phyloP scores from a whole-genome alignment of 2,113 vertebrate species.

The Carlito syrichta region DNA sequence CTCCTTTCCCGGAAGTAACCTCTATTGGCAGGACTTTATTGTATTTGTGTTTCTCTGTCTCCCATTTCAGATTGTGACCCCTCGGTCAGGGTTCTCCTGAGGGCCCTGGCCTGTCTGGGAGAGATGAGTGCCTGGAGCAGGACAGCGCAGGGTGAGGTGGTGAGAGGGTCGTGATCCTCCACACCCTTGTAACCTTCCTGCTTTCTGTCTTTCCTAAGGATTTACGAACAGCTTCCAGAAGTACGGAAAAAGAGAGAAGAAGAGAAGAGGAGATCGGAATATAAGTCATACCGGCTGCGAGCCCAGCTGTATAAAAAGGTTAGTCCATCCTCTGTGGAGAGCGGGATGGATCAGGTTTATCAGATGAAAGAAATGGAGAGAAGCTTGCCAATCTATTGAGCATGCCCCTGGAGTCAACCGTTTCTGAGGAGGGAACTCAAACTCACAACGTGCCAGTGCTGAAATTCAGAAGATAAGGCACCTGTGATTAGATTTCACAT shows the following conservation, averaged over 20 bases:
- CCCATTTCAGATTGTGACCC: background rate
- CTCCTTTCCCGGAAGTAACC: background rate
- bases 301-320: slow-evolving; percentile 93
- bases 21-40: background rate
- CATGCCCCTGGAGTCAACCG: background rate
- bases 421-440: background rate
- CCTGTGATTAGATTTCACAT: background rate
- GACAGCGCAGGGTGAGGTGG: background rate
- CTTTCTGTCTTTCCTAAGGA: slow-evolving; percentile 79
- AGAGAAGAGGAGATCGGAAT: slow-evolving; percentile 87
- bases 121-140: background rate
- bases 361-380: background rate
- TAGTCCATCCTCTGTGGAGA: background rate
- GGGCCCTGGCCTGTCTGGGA: background rate
- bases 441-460: background rate
- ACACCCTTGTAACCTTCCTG: background rate
- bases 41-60: background rate
- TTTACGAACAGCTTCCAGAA: slow-evolving; percentile 94
- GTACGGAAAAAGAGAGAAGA: slow-evolving; percentile 88
- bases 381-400: background rate
- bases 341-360: background rate
- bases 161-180: background rate
- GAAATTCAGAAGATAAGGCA: background rate
- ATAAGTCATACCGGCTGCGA: slow-evolving; percentile 86
- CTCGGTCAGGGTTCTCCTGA: background rate